Evolutionary conservation across 1,140 invertebrate species (phyloP), one percentile per base, ranked within the genome.

Genomic region (Idris sp.): DNA sequence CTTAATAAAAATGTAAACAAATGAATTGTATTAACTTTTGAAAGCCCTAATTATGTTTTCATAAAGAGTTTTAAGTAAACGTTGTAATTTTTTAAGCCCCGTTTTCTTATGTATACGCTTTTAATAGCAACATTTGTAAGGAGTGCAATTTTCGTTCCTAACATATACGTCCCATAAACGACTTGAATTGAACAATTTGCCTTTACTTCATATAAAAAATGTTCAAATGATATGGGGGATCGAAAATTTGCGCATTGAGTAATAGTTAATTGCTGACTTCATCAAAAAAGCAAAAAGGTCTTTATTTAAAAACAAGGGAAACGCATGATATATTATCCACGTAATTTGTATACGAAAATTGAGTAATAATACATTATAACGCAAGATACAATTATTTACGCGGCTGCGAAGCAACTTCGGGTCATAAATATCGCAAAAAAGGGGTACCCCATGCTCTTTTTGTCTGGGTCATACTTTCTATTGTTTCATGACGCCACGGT

Each of bases 401-500:
- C 30, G 22, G 41, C 41, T 22, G 38, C 30, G 18, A 61, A 54
- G 7, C 38, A 9, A 40, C 53, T 46, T 61, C 26, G n/a, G 35
- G 58, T 56, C 64, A 48, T 68, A 54, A 68, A 38, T 41, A 48
- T 62, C 33, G 48, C 40, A 4, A 19, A 40, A 67, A 54, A 61
- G 43, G 48, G 68, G 64, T 58, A 61, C 58, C 28, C 49, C 48
- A 26, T 64, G 40, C 64, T 68, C 61, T 73, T 68, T 77, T 77
- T 72, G 56, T 30, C 8, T 58, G 64, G 56, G 59, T 56, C 69
- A 68, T 73, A 68, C 74, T 77, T 77, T 77, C 74, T 77, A 77
- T 77, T 77, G 74, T 77, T 77, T 30, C 56, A 28, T 41, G 68
- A 62, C 62, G 61, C 58, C 43, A 43, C 30, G 48, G 53, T 56